Evolutionary conservation across 2,113 vertebrate species (phyloP).

Genomic region (Astur gentilis): DNA sequence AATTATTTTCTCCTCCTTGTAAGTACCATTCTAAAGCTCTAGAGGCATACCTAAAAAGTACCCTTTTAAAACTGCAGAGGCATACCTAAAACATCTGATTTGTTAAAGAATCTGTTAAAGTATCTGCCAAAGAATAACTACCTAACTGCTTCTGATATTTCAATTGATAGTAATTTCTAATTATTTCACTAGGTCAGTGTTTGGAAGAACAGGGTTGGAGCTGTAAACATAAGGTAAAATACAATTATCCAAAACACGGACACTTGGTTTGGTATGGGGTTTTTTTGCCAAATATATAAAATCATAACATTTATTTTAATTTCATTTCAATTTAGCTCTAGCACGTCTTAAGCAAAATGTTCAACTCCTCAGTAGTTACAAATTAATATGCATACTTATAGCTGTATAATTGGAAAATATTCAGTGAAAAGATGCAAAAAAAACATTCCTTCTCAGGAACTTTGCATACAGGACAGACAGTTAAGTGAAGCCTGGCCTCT

Average conservation of each 20-base stretch:
- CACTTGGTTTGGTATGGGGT: rapidly evolving
- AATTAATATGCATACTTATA: neutral
- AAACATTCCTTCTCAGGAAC: neutral
- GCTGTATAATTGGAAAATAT: neutral
- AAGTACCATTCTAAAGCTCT: neutral
- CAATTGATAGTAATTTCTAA: neutral
- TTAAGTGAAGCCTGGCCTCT: neutral
- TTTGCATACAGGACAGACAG: neutral
- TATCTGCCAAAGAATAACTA: neutral
- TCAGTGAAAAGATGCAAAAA: neutral
- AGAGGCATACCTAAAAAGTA: neutral
- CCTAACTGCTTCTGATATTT: neutral
- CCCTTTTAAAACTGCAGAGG: neutral
- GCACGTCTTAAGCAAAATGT: neutral
- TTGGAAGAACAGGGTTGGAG: neutral
- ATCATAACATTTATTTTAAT: neutral
- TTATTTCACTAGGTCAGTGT: neutral
- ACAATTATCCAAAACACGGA: neutral
- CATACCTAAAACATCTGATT: neutral
- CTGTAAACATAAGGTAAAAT: neutral
- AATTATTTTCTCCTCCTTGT: neutral
- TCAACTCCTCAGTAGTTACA: neutral
- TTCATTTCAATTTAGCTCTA: neutral
- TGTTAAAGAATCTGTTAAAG: neutral
- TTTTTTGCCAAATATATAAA: neutral